These are phyloP conservation scores for Eleginops maclovinus DNA, from an alignment of 2,113 vertebrate species.

Conservation along the genomic window DNA sequence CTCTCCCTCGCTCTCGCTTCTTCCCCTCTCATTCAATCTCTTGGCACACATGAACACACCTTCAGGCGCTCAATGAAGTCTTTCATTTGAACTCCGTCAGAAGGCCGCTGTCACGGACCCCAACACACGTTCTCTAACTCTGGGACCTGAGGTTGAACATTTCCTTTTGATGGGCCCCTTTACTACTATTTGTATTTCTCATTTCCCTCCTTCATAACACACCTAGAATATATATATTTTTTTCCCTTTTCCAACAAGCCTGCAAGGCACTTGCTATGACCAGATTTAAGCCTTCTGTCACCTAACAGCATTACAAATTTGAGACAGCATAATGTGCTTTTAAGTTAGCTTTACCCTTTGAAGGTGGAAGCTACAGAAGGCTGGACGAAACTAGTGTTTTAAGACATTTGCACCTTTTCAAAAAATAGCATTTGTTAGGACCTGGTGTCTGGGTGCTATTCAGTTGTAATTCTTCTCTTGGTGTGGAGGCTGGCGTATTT, in stretches of 20 bases:
- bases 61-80: slow-evolving; percentile 69
- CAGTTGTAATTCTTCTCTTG: too few relatives aligned
- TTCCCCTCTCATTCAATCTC: slow-evolving; percentile 59
- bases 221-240: neutral
- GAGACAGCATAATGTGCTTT: neutral
- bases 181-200: slow-evolving; percentile 17
- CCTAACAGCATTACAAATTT: neutral
- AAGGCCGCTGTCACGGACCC: slow-evolving; percentile 19
- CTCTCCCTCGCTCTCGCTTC: slow-evolving; percentile 47
- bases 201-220: slow-evolving; percentile 18
- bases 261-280: neutral
- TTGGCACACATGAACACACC: slow-evolving; percentile 51
- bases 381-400: too few relatives aligned
- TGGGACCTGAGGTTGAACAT: slow-evolving; percentile 2
- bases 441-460: too few relatives aligned
- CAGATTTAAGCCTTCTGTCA: neutral
- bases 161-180: slow-evolving; percentile 49
- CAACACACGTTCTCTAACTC: neutral
- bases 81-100: slow-evolving; percentile 70
- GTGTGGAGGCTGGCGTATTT: too few relatives aligned
- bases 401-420: too few relatives aligned
- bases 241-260: too few relatives aligned
- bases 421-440: too few relatives aligned
- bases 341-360: neutral
- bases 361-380: neutral